phyloP scores from a whole-genome alignment of 1,140 invertebrate species.

The Heliothis virescens region DNA sequence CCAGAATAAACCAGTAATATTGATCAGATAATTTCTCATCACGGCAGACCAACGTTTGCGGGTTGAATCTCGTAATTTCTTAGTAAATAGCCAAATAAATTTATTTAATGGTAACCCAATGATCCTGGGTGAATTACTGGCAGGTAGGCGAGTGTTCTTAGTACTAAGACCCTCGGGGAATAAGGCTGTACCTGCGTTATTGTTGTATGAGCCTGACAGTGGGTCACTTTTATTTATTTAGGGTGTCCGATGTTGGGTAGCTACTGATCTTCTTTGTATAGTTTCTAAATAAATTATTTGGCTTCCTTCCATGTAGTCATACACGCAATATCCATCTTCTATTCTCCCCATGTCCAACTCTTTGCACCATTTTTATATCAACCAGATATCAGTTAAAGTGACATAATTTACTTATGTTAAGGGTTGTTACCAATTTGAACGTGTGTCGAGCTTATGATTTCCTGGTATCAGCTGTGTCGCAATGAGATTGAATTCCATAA shows the following conservation, averaged over 20 bases:
- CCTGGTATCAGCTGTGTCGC: no score
- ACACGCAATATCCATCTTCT: no score
- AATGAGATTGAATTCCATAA: no score
- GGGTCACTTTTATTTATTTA: neutral
- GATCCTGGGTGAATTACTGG: slow-evolving; percentile 20
- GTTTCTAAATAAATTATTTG: no score
- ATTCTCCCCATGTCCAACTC: no score
- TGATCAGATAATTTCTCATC: slow-evolving; percentile 21
- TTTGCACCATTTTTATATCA: no score
- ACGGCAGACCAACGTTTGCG: slow-evolving; percentile 23
- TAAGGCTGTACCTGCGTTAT: neutral
- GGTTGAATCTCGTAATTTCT: slow-evolving; percentile 24
- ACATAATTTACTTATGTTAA: no score
- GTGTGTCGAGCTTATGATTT: no score
- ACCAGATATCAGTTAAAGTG: no score
- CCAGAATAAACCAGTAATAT: slow-evolving; percentile 3
- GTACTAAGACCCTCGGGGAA: neutral
- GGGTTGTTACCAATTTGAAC: no score
- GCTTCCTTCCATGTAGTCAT: no score
- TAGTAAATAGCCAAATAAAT: slow-evolving; percentile 39
- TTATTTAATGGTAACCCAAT: slow-evolving; percentile 41
- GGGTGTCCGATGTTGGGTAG: neutral
- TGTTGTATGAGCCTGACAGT: neutral
- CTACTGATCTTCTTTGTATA: no score
- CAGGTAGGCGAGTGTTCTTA: slow-evolving; percentile 7